These are phyloP conservation scores for Balanococcus diminutus DNA, from an alignment of 2,888 invertebrate species.

Conservation along the genomic window DNA sequence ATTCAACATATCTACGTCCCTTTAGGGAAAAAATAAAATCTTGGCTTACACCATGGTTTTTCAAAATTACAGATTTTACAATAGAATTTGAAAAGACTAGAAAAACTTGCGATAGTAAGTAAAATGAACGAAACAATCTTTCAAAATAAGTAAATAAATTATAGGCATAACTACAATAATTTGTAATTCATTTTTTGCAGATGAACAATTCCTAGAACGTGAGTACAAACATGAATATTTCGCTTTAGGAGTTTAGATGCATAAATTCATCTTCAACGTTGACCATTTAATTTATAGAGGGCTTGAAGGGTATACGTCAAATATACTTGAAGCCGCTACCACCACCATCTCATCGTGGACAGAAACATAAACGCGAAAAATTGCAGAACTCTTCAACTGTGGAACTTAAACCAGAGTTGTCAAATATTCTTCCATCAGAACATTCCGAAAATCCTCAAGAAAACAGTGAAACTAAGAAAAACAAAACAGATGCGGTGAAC, in stretches of 20 bases:
- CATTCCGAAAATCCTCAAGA: too few relatives aligned
- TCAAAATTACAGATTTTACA: neutral
- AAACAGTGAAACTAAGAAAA: too few relatives aligned
- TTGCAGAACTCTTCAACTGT: too few relatives aligned
- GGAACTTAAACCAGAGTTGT: too few relatives aligned
- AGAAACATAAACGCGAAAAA: neutral
- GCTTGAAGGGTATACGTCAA: neutral
- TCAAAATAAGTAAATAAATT: neutral
- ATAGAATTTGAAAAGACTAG: neutral
- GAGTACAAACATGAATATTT: neutral
- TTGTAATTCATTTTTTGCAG: neutral
- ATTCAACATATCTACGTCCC: too few relatives aligned
- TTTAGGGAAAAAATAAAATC: too few relatives aligned
- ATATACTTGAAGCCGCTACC: neutral
- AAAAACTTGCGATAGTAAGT: neutral
- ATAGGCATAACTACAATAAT: too few relatives aligned
- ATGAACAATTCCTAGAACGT: neutral
- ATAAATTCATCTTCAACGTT: neutral
- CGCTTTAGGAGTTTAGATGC: neutral
- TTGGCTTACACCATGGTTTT: too few relatives aligned
- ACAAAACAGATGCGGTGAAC: too few relatives aligned
- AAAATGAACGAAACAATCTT: neutral
- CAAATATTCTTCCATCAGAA: too few relatives aligned
- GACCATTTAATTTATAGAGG: neutral
- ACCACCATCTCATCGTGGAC: neutral